Evolutionary conservation across 2,888 invertebrate species (phyloP).

Genomic region (Anoncus sp.): DNA sequence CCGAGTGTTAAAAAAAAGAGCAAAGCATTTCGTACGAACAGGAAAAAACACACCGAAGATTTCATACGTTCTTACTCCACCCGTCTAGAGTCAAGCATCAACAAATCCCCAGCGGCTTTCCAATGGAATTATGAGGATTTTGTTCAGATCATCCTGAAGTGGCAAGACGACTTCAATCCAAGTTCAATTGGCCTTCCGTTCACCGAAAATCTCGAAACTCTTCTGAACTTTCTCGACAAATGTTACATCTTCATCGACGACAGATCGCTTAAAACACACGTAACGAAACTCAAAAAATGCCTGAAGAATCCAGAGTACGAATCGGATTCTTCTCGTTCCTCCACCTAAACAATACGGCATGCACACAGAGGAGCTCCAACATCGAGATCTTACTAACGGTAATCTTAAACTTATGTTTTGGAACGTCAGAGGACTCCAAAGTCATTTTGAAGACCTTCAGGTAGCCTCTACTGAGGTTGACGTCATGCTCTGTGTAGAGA

Average conservation of each 20-base stretch:
- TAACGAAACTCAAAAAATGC: conserved; percentile 20
- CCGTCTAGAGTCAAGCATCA: not conserved
- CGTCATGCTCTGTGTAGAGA: too few species aligned
- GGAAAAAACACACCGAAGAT: conserved; percentile 1
- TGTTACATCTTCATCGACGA: conserved; percentile 24
- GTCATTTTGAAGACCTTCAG: conserved; percentile 4
- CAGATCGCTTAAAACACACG: conserved; percentile 14
- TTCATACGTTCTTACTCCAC: not conserved
- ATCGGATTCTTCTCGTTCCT: conserved; percentile 15
- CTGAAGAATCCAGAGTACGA: conserved; percentile 2
- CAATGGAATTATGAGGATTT: conserved; percentile 14
- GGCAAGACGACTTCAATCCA: not conserved
- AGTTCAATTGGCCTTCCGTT: not conserved
- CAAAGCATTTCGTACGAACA: not conserved
- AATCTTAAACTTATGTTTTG: conserved; percentile 25
- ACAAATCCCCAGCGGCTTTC: not conserved
- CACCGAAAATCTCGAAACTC: conserved; percentile 1
- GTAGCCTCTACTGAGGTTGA: conserved; percentile 7
- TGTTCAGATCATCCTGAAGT: not conserved
- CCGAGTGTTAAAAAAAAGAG: conserved; percentile 14
- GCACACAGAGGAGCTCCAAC: not conserved
- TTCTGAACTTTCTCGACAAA: conserved; percentile 8
- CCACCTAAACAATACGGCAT: not conserved
- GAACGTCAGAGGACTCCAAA: conserved; percentile 14
- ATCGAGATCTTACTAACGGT: not conserved